Percentiles rank a stretch among this genome's conserved stretches.
phyloP scores from a whole-genome alignment of 2,113 vertebrate species.

The Poecilia latipinna region DNA sequence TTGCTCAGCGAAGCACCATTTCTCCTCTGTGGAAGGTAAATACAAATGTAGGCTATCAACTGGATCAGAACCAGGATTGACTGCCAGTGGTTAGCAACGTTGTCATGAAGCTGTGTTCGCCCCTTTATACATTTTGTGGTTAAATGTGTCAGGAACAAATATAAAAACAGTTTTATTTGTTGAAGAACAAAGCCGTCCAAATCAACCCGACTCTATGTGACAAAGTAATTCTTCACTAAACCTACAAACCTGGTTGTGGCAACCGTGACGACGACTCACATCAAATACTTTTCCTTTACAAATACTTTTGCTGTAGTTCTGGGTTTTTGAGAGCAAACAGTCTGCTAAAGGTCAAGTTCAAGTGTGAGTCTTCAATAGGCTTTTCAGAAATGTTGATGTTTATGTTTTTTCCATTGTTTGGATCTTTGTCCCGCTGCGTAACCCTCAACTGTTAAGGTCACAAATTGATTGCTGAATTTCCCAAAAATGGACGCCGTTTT shows the following conservation, averaged over 20 bases:
- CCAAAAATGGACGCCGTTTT: no score
- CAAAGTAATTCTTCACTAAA: neutral
- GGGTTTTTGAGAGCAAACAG: neutral
- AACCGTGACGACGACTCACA: no score
- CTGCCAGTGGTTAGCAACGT: no score
- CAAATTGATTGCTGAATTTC: no score
- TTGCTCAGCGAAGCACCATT: conserved; percentile 20
- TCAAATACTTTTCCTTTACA: no score
- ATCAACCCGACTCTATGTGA: neutral
- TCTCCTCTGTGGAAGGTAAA: neutral
- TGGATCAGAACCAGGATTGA: neutral
- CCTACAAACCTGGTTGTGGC: no score
- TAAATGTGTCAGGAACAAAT: neutral
- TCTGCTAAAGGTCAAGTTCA: neutral
- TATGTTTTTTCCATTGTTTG: no score
- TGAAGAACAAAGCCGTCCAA: neutral
- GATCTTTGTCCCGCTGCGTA: no score
- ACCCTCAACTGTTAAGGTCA: no score
- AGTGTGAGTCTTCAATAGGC: neutral
- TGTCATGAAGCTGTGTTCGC: neutral
- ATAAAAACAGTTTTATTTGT: neutral
- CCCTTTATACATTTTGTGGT: neutral
- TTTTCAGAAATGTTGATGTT: no score
- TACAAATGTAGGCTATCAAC: neutral
- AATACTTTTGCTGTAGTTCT: neutral